Evolutionary conservation across 2,797 vertebrate genomes (phyloP), one percentile per base, ranked within the genome.

Genomic region (Micrastur ruficollis): DNA sequence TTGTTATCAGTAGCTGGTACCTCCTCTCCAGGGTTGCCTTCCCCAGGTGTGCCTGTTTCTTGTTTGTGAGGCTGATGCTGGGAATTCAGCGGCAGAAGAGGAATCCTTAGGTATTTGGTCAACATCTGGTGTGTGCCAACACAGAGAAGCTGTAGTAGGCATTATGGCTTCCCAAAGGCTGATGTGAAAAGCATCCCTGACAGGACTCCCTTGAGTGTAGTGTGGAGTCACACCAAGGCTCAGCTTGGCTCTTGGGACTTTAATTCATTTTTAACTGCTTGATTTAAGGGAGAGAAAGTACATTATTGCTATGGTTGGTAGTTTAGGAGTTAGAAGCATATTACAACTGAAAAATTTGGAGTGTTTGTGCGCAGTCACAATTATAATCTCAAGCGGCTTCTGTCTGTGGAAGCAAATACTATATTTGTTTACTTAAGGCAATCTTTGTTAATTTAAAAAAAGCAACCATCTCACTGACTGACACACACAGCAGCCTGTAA

Each of bases 281-380:
- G 8, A 49, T 74, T 88, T 74, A 49, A 83, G 20, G 26, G 23
- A 15, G 6, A 26, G 10, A 63, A 89, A 81, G 8, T 27, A 8
- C 8, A 0, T 70, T 42, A 12, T 25, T 0, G 2, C 62, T 65
- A 1, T 31, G 20, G 3, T 61, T 73, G 63, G 42, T 42, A 47
- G 31, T 66, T 85, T 14, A 42, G 23, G 34, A 55, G 49, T 91
- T 83, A 75, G 66, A 84, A 89, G 27, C 7, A 4, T 62, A 26
- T 85, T 82, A 31, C 44, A 67, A 4, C 6, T 46, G 84, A 71
- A 68, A 80, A 76, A n/a, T 32, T 16, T 20, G 70, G 79, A 16
- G 3, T n/a, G 6, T 44, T 91, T 83, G 34, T 2, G 1, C 13
- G 4, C 20, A 29, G 20, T 81, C 68, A 91, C 34, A 83, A 1